A percentile compares a stretch with the other conserved stretches of the same genome.
These are phyloP conservation scores for Lepidiolamprologus cunningtoni DNA, from an alignment of 2,113 vertebrate genomes.

Conservation along the genomic window DNA sequence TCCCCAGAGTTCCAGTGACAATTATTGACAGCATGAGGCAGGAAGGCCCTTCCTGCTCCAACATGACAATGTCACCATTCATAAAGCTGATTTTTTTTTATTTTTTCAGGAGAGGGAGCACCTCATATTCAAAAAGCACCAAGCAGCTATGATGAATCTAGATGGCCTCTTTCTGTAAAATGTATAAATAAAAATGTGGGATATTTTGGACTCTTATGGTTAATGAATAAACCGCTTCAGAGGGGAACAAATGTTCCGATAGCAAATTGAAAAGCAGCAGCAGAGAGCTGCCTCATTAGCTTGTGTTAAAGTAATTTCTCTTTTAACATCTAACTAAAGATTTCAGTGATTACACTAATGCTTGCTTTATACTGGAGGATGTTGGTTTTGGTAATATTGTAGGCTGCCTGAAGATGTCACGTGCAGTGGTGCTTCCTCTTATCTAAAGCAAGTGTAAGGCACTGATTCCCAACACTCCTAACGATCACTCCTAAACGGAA, in stretches of 20 bases:
- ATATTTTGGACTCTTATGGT: neutral
- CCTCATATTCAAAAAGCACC: neutral
- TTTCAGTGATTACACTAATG: neutral
- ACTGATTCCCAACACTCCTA: neutral
- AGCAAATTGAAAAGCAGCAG: neutral
- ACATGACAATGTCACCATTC: neutral
- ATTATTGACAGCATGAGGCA: neutral
- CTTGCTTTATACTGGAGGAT: neutral
- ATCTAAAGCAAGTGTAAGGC: neutral
- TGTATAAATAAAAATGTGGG: neutral
- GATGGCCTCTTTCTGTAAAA: neutral
- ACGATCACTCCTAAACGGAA: rapidly evolving
- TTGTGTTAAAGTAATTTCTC: neutral
- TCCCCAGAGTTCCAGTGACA: neutral
- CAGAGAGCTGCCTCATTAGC: neutral
- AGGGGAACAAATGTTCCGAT: rapidly evolving
- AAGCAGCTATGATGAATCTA: neutral
- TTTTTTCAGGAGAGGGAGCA: neutral
- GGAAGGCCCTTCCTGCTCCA: neutral
- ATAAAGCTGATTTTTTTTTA: neutral
- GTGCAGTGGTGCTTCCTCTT: neutral
- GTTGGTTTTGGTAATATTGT: neutral
- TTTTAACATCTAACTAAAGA: neutral
- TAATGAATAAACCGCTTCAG: neutral
- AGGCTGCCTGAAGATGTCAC: rapidly evolving